phyloP scores from a whole-genome alignment of 2,888 invertebrate species.

The Crossocerus cetratus region DNA sequence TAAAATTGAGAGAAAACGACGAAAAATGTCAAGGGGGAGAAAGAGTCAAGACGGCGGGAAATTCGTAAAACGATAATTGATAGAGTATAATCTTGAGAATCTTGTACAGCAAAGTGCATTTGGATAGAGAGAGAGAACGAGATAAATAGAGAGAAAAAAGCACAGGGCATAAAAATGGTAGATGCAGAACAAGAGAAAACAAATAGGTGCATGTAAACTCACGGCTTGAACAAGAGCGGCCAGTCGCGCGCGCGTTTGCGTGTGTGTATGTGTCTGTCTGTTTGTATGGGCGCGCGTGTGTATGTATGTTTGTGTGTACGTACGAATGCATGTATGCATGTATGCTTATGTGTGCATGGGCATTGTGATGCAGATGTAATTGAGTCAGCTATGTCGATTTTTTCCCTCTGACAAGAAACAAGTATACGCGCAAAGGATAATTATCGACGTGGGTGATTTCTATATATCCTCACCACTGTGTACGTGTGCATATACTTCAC shows the following conservation, averaged over 20 bases:
- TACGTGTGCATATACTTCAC: slow-evolving; percentile 9
- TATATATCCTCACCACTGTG: neutral
- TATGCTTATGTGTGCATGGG: slow-evolving; percentile 30
- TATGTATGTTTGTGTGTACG: slow-evolving; percentile 19
- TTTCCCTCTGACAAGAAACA: neutral
- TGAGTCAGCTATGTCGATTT: neutral
- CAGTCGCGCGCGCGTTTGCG: slow-evolving; percentile 20
- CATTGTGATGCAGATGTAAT: neutral
- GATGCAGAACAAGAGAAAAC: neutral
- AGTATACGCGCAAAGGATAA: neutral
- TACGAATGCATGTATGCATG: slow-evolving; percentile 35
- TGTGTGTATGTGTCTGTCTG: slow-evolving; percentile 26
- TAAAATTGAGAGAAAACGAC: neutral
- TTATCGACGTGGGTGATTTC: slow-evolving; percentile 8
- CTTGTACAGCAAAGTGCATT: slow-evolving; percentile 55
- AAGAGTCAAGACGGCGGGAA: neutral
- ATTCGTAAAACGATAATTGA: neutral
- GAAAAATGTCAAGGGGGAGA: neutral
- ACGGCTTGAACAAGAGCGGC: no score
- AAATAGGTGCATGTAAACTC: slow-evolving; percentile 22
- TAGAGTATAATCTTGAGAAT: neutral
- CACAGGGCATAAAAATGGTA: neutral
- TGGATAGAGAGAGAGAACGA: slow-evolving; percentile 16
- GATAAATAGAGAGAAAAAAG: slow-evolving; percentile 1
- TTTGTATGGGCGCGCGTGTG: neutral